Evolutionary conservation across 2,797 vertebrate species (phyloP), one percentile per base, ranked within the genome.

Genomic region (Adrianichthys oophorus): DNA sequence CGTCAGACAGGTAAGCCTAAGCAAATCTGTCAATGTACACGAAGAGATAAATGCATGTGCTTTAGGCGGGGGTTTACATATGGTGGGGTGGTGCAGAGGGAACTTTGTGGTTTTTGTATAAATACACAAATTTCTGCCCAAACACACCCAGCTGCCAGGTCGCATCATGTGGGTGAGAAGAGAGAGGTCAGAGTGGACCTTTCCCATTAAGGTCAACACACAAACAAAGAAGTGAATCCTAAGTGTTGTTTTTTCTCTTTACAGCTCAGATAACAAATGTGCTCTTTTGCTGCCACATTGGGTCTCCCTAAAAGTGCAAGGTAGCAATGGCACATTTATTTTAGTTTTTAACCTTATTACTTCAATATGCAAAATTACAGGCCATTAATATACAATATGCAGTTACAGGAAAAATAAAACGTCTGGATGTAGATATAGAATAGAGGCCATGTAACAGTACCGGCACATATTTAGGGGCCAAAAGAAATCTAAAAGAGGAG

Each of bases 111-210:
- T 79, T 83, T 87, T 78, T 87, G 82, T 78, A 56, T 66, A 92
- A 92, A 92, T 90, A 92, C 75, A 92, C 91, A 91, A 87, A 85
- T 73, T 82, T 85, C 82, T 86, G 76, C 66, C 48, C 78, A 83
- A 87, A 87, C 87, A 89, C 80, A 79, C 84, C 72, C 79, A 68
- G 79, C 78, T 78, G 86, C 81, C 84, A 88, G 78, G 85, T 88
- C 87, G 86, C 88, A 84, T 87, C 80, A 89, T 84, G 82, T 50
- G 84, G 70, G 32, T 37, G 32, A 13, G 10, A 37, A 37, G 32
- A 69, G 73, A 71, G 69, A 67, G 83, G 74, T 82, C 75, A 86
- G 76, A 45, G 43, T 18, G 12, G 42, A 44, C 5, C 8, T 44
- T 44, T n/a, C 4, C 14, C 17, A 7, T 44, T 45, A 10, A 45